These are phyloP conservation scores for Albula glossodonta DNA, from an alignment of 2,113 vertebrate genomes.

Conservation along the genomic window DNA sequence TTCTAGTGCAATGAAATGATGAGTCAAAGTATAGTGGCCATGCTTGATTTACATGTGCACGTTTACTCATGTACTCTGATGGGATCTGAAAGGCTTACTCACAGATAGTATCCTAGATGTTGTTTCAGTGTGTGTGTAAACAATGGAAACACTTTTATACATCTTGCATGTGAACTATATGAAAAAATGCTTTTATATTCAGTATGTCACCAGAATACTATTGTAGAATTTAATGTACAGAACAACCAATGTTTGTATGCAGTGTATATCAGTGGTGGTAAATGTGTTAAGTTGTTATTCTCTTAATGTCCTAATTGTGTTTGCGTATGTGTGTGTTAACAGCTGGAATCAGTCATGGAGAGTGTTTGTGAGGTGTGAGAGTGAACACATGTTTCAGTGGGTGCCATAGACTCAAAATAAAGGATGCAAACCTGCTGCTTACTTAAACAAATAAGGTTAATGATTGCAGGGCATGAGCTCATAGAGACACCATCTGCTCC, in stretches of 20 bases:
- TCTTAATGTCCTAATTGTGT: background rate
- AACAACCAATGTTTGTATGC: too few species aligned
- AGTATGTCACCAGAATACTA: too few species aligned
- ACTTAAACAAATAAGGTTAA: background rate
- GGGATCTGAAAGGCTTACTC: too few species aligned
- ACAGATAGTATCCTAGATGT: background rate
- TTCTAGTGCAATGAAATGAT: background rate
- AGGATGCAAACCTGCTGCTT: background rate
- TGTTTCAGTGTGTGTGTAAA: too few species aligned
- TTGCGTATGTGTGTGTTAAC: background rate
- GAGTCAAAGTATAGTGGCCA: background rate
- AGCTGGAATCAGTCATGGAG: background rate
- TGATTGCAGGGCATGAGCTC: background rate
- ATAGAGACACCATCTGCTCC: background rate
- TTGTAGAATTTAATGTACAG: too few species aligned
- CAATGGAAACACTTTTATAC: too few species aligned
- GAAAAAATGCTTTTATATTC: too few species aligned
- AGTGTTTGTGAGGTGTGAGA: background rate
- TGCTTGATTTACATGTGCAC: background rate
- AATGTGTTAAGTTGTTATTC: background rate
- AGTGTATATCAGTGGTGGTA: background rate
- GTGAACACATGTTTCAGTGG: background rate
- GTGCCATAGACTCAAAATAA: background rate
- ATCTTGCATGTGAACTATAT: too few species aligned
- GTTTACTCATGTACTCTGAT: background rate